Conservation (phyloP, 2,888 invertebrate genomes). For the Meloe dianella region DNA sequence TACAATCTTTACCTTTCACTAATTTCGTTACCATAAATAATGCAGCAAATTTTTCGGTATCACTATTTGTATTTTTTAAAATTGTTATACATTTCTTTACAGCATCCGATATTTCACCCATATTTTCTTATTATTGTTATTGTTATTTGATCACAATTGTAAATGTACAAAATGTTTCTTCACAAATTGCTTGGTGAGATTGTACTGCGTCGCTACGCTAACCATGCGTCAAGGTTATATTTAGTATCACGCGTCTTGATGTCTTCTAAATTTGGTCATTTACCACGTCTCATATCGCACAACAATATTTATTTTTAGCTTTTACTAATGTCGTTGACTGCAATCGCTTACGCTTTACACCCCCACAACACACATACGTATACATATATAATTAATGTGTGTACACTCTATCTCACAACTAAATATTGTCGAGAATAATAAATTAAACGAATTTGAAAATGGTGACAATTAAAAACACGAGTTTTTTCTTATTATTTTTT, state of each 20-base stretch:
- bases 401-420: too few species aligned
- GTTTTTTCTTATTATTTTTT: too few species aligned
- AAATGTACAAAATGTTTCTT: conserved; percentile 7
- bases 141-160: not conserved
- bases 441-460: too few species aligned
- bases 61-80: conserved; percentile 78
- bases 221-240: conserved; percentile 54
- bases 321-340: conserved; percentile 52
- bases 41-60: conserved; percentile 91
- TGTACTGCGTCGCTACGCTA: conserved; percentile 43
- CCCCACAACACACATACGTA: not conserved
- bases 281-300: conserved; percentile 51
- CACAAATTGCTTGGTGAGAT: conserved; percentile 33
- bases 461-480: too few species aligned
- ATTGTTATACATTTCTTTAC: conserved; percentile 85
- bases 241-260: conserved; percentile 52
- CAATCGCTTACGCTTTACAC: not conserved
- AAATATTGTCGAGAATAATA: too few species aligned
- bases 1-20: conserved; percentile 83
- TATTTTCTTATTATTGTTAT: conserved; percentile 43
- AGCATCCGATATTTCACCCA: conserved; percentile 72
- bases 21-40: conserved; percentile 91
- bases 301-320: conserved; percentile 53
- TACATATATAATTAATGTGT: conserved; percentile 6
- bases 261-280: conserved; percentile 59